Evolutionary conservation across 92 coral and sea anemone genomes (phyloP).

Genomic region (Bergia puertoricense): DNA sequence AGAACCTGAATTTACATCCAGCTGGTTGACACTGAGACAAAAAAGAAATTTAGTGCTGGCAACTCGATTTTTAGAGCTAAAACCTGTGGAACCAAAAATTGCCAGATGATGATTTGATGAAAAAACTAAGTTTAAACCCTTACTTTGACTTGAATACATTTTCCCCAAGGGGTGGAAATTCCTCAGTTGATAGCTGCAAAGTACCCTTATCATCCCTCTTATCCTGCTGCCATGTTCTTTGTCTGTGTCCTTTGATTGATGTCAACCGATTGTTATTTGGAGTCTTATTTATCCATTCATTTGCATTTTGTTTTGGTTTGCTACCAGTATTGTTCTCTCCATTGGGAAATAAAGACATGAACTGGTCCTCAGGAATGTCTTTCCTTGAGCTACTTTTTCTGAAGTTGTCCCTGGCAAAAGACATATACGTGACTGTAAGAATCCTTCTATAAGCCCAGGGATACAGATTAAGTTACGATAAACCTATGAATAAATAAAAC

Average conservation of each 20-base stretch:
- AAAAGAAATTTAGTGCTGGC: too few species aligned
- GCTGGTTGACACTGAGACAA: too few species aligned
- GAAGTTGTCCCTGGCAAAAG: conserved; percentile 12
- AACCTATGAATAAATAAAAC: too few species aligned
- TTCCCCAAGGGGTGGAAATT: conserved; percentile 84
- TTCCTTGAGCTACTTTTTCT: conserved; percentile 35
- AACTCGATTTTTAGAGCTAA: not conserved
- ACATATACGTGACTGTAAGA: not conserved
- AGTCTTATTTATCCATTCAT: conserved; percentile 49
- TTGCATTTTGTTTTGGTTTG: conserved; percentile 30
- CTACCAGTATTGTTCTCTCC: not conserved
- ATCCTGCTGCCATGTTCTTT: conserved; percentile 10
- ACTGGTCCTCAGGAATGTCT: conserved; percentile 47
- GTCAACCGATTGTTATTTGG: conserved; percentile 41
- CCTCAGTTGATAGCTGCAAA: conserved; percentile 28
- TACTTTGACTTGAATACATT: conserved; percentile 52
- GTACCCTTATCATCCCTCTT: conserved; percentile 32
- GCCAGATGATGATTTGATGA: too few species aligned
- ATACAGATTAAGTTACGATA: too few species aligned
- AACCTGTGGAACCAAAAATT: too few species aligned
- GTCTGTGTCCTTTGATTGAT: conserved; percentile 40
- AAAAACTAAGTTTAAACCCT: not conserved
- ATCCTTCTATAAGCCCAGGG: not conserved
- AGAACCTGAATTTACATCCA: too few species aligned
- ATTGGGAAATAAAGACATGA: conserved; percentile 59